phyloP scores from a whole-genome alignment of 2,797 vertebrate species.

The Acrossocheilus wenchowensis region DNA sequence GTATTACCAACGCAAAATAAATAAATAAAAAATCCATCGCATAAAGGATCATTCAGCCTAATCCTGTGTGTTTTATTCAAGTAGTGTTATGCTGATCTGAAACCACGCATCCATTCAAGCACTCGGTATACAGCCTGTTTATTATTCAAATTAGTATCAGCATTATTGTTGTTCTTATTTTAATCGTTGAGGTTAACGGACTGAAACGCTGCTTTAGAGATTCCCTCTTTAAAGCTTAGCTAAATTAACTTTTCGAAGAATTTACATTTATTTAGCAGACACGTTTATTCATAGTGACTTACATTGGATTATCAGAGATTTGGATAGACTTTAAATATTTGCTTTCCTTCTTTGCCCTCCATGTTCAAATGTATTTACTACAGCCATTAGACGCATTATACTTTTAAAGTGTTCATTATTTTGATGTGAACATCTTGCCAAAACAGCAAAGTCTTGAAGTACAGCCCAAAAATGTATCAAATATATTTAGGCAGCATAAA shows the following conservation, averaged over 20 bases:
- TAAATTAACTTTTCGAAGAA: neutral
- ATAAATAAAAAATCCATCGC: conserved; percentile 23
- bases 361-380: neutral
- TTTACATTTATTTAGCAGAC: neutral
- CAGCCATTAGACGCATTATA: neutral
- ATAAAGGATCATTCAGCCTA: conserved; percentile 31
- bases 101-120: conserved; percentile 36
- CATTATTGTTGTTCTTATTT: conserved; percentile 26
- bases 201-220: neutral
- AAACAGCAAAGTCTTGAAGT: neutral
- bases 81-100: conserved; percentile 34
- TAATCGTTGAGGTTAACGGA: conserved; percentile 13
- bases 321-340: neutral
- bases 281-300: neutral
- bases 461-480: too few relatives aligned
- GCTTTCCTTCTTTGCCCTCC: neutral
- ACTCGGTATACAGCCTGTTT: conserved; percentile 9
- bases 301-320: neutral
- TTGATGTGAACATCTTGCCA: neutral
- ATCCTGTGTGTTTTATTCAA: conserved; percentile 51
- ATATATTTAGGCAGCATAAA: neutral
- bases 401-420: neutral
- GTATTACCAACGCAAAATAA: conserved; percentile 27
- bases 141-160: conserved; percentile 34
- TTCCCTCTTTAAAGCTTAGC: neutral